Conservation (phyloP, 2,888 invertebrate species). For the Calephelis perditalis region DNA sequence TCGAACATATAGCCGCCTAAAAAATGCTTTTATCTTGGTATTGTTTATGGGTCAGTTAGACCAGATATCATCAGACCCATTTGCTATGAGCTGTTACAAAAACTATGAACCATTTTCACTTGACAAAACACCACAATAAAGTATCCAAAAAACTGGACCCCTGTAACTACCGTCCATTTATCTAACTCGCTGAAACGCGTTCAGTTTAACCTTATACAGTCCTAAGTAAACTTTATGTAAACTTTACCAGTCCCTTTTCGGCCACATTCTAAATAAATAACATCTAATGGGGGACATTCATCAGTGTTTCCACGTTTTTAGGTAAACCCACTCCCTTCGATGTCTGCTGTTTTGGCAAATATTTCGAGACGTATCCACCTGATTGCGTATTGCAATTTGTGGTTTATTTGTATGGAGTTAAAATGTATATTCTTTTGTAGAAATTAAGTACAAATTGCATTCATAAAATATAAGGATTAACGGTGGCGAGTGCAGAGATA, state of each 20-base stretch:
- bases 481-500: conserved; percentile 72
- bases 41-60: not conserved
- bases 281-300: conserved; percentile 79
- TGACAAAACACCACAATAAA: conserved; percentile 69
- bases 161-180: conserved; percentile 65
- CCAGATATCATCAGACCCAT: not conserved
- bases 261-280: conserved; percentile 79
- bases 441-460: conserved; percentile 52
- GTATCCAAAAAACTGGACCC: conserved; percentile 68
- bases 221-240: conserved; percentile 76
- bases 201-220: conserved; percentile 73
- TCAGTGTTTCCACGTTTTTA: conserved; percentile 78
- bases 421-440: conserved; percentile 33
- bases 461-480: conserved; percentile 66
- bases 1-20: too few species aligned
- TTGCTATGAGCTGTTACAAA: conserved; percentile 22
- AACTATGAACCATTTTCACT: conserved; percentile 23
- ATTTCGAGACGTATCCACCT: conserved; percentile 44
- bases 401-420: conserved; percentile 31
- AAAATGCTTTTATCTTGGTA: too few species aligned
- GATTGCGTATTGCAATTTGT: conserved; percentile 29
- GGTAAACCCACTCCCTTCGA: conserved; percentile 63
- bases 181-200: conserved; percentile 63
- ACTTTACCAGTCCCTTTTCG: conserved; percentile 74
- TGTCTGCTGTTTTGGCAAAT: conserved; percentile 63